These are phyloP conservation scores for Anarsia innoxiella DNA, from an alignment of 2,888 invertebrate species.

Conservation along the genomic window DNA sequence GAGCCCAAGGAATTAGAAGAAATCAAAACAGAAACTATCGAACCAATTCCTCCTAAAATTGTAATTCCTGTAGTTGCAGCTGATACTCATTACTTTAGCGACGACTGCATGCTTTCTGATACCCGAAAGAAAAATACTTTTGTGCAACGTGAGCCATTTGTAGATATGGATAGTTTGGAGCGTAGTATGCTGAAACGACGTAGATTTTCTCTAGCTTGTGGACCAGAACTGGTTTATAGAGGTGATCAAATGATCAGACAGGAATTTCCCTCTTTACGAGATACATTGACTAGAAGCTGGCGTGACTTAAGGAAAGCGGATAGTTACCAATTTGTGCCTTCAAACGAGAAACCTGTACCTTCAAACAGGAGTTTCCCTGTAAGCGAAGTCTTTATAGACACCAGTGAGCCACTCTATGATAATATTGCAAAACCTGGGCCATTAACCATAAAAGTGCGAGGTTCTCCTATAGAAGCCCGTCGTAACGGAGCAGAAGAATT, in stretches of 20 bases:
- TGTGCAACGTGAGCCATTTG: conserved; percentile 32
- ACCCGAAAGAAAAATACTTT: conserved; percentile 36
- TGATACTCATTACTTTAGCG: conserved; percentile 55
- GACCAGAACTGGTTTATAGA: conserved; percentile 59
- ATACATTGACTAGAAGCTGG: conserved; percentile 58
- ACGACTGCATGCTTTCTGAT: conserved; percentile 44
- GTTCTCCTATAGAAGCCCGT: conserved; percentile 79
- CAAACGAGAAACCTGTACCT: conserved; percentile 34
- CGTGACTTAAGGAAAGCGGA: conserved; percentile 49
- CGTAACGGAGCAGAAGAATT: conserved; percentile 83
- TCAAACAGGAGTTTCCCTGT: conserved; percentile 62
- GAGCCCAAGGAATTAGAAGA: conserved; percentile 48
- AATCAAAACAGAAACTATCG: conserved; percentile 39
- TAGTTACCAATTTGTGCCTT: conserved; percentile 32
- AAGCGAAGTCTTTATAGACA: conserved; percentile 82
- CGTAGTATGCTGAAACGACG: conserved; percentile 43
- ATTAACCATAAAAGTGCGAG: conserved; percentile 88
- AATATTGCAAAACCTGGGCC: conserved; percentile 80
- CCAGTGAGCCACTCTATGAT: conserved; percentile 69
- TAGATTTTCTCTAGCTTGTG: conserved; percentile 57
- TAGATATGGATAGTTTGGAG: conserved; percentile 60
- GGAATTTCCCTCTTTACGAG: conserved; percentile 36
- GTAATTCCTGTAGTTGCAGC: conserved; percentile 63
- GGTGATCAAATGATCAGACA: conserved; percentile 32
- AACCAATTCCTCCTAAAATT: conserved; percentile 52